Percentiles rank a stretch among this genome's conserved stretches.
Conservation (phyloP, 2,113 vertebrate genomes). For the Tragelaphus buxtoni region DNA sequence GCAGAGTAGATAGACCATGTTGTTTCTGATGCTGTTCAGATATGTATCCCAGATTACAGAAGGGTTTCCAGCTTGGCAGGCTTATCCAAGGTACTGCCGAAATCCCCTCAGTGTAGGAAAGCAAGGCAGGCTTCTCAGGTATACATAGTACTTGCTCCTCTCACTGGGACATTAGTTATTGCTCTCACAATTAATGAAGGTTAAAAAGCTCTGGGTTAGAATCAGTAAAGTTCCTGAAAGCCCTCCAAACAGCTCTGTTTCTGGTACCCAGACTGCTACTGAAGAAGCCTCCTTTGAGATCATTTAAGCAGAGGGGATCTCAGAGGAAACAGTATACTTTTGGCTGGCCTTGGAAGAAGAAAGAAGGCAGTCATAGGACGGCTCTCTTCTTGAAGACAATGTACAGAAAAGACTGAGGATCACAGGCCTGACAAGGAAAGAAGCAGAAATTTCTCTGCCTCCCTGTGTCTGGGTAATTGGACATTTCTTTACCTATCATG, state of each 20-base stretch:
- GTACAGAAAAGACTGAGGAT: not conserved
- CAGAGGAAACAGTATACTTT: not conserved
- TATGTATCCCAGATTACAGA: not conserved
- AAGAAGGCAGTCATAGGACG: not conserved
- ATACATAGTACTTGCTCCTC: slow-evolving; percentile 12
- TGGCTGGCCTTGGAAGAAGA: not conserved
- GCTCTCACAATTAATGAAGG: slow-evolving; percentile 18
- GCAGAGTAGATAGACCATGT: not conserved
- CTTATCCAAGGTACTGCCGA: not conserved
- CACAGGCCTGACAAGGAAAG: not conserved
- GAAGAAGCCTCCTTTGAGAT: not conserved
- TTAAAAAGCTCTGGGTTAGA: slow-evolving; percentile 13
- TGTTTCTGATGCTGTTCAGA: not conserved
- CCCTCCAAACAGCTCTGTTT: not conserved
- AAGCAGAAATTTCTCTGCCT: slow-evolving; percentile 11
- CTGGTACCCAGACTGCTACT: not conserved
- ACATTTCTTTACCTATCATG: slow-evolving; percentile 23
- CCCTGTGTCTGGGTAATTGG: not conserved
- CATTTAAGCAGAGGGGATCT: not conserved
- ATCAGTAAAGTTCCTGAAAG: slow-evolving; percentile 5
- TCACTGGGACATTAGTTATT: slow-evolving; percentile 20
- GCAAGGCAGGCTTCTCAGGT: not conserved
- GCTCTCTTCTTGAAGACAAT: not conserved
- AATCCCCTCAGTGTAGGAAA: not conserved
- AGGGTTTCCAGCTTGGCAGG: slow-evolving; percentile 5